Percentiles rank a stretch among this genome's conserved stretches.
Evolutionary conservation across 2,888 invertebrate species (phyloP).

Genomic region (Gasteruption jaculator): DNA sequence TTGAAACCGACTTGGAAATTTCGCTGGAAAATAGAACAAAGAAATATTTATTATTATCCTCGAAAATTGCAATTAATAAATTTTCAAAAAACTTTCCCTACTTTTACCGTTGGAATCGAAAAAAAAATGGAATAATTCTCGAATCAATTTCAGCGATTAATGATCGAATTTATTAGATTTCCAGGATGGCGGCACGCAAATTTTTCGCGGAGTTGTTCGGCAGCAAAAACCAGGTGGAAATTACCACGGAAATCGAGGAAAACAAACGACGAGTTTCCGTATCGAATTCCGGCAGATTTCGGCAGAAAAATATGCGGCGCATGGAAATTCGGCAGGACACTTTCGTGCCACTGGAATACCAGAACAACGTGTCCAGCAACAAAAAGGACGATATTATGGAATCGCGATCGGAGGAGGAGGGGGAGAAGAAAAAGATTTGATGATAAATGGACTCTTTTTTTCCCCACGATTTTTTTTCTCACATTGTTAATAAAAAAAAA

Average conservation of each 20-base stretch:
- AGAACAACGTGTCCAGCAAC: not conserved
- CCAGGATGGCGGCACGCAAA: conserved; percentile 19
- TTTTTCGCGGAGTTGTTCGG: conserved; percentile 21
- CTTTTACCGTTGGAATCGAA: no score
- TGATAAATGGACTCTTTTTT: not conserved
- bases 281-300: conserved; percentile 20
- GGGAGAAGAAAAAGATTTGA: not conserved
- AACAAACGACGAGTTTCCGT: conserved; percentile 17
- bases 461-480: no score
- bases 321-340: conserved; percentile 19
- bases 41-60: no score
- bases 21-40: no score
- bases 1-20: no score
- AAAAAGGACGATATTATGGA: not conserved
- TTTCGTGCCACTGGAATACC: conserved; percentile 14
- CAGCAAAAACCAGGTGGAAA: conserved; percentile 19
- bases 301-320: conserved; percentile 14
- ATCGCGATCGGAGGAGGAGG: no score
- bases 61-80: no score
- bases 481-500: not conserved
- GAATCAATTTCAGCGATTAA: no score
- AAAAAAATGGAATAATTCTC: no score
- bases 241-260: conserved; percentile 15
- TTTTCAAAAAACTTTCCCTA: no score
- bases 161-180: no score